Evolutionary conservation across 2,888 invertebrate species (phyloP).

Genomic region (Drosophila mercatorum): DNA sequence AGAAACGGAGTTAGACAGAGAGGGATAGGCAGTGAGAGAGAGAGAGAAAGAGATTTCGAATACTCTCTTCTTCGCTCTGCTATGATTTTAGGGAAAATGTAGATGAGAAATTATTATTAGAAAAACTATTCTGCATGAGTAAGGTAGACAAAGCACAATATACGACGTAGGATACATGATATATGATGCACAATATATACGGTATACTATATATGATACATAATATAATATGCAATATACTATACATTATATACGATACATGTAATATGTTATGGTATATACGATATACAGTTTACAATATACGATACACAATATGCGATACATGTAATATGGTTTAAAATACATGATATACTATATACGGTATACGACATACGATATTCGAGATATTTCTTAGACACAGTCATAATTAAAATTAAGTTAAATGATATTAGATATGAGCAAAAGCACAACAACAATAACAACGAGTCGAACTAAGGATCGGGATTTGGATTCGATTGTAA

Average conservation of each 20-base stretch:
- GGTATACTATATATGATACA: no score
- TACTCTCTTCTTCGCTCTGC: not conserved
- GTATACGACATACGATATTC: not conserved
- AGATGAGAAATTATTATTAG: not conserved
- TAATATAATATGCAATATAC: no score
- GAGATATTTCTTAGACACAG: no score
- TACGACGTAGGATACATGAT: no score
- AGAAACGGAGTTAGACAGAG: not conserved
- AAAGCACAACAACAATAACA: constrained; percentile 11
- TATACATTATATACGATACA: not conserved
- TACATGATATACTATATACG: constrained; percentile 2
- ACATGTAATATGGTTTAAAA: not conserved
- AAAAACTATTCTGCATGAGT: not conserved
- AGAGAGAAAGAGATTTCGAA: not conserved
- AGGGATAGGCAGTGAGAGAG: not conserved
- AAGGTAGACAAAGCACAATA: not conserved
- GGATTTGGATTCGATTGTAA: not conserved
- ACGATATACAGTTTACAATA: not conserved
- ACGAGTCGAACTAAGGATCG: not conserved
- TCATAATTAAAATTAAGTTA: not conserved
- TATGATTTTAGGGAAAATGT: not conserved
- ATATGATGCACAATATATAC: no score
- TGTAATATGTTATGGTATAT: not conserved
- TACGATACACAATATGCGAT: not conserved
- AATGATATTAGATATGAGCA: not conserved